Conservation (phyloP, 1,140 invertebrate genomes). For the Agrilus planipennis region DNA sequence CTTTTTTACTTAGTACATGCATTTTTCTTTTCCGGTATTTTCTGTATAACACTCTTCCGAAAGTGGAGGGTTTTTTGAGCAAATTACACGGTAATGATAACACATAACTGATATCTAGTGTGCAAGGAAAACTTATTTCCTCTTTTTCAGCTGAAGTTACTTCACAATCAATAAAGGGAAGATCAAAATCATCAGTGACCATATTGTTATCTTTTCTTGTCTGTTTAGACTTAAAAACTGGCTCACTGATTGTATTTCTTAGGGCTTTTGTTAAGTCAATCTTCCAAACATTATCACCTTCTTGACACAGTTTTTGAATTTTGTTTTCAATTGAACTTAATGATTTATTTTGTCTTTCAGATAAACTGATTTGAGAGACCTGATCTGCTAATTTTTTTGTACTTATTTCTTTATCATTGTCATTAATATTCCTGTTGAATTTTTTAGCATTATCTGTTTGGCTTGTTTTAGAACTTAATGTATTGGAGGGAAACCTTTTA, state of each 20-base stretch:
- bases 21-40: constrained; percentile 10
- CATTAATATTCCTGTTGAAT: too few species aligned
- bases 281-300: constrained; percentile 12
- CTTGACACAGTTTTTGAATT: background rate
- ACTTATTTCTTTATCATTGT: too few species aligned
- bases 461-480: too few species aligned
- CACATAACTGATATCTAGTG: constrained; percentile 26
- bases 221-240: constrained; percentile 3
- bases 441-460: too few species aligned
- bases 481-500: constrained; percentile 35
- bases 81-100: constrained; percentile 4
- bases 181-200: constrained; percentile 19
- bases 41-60: constrained; percentile 39
- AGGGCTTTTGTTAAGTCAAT: constrained; percentile 26
- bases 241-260: constrained; percentile 13
- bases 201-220: constrained; percentile 5
- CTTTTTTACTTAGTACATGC: background rate
- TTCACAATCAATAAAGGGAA: constrained; percentile 26
- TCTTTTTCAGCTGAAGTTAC: constrained; percentile 11
- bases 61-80: constrained; percentile 29
- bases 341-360: too few species aligned
- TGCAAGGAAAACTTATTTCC: constrained; percentile 18
- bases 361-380: too few species aligned
- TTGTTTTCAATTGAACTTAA: background rate
- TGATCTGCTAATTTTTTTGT: too few species aligned